Percentiles rank a stretch among this genome's conserved stretches.
phyloP scores from a whole-genome alignment of 1,140 invertebrate species.

The Condylostylus longicornis region DNA sequence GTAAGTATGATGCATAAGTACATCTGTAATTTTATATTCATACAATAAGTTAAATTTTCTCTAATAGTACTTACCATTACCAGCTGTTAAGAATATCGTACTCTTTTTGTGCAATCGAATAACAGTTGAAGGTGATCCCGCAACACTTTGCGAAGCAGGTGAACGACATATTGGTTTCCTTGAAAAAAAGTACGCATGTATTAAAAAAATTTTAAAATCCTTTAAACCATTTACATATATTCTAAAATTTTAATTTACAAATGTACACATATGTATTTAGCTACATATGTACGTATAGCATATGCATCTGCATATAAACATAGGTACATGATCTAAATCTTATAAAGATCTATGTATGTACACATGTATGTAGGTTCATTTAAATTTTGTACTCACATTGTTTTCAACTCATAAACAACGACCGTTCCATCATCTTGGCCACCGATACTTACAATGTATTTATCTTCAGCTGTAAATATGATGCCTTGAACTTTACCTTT shows the following conservation, averaged over 20 bases:
- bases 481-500: constrained; percentile 68
- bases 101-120: constrained; percentile 38
- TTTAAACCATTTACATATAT: too few relatives aligned
- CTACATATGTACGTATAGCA: too few relatives aligned
- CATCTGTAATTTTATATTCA: too few relatives aligned
- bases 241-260: too few relatives aligned
- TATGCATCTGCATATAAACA: too few relatives aligned
- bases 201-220: too few relatives aligned
- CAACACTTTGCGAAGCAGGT: constrained; percentile 45
- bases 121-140: constrained; percentile 47
- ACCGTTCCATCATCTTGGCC: constrained; percentile 76
- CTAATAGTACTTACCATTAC: constrained; percentile 42
- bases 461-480: constrained; percentile 63
- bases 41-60: background rate
- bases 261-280: too few relatives aligned
- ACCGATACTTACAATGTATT: constrained; percentile 69
- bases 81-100: constrained; percentile 51
- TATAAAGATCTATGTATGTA: too few relatives aligned
- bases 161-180: constrained; percentile 45
- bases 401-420: constrained; percentile 54
- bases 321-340: too few relatives aligned
- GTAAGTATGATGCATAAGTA: too few relatives aligned
- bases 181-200: constrained; percentile 1
- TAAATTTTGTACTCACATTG: constrained; percentile 28
- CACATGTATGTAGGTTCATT: background rate